Conservation (phyloP, 2,888 invertebrate genomes). For the Papilio protenor region DNA sequence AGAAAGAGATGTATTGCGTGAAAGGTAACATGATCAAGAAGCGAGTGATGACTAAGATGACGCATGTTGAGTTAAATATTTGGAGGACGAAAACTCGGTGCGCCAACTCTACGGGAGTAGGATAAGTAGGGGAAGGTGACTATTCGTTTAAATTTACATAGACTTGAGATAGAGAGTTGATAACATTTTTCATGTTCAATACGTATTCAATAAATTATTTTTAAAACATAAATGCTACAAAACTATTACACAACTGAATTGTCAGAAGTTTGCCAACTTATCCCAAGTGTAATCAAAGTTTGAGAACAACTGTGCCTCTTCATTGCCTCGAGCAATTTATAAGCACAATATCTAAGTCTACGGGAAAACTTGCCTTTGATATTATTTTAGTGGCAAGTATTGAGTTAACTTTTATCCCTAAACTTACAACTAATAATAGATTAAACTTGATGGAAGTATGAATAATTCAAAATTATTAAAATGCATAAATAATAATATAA, state of each 20-base stretch:
- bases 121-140: no score
- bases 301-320: conserved; percentile 25
- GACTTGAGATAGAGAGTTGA: no score
- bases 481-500: no score
- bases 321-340: conserved; percentile 24
- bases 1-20: no score
- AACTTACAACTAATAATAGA: not conserved
- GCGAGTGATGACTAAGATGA: no score
- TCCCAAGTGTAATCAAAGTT: conserved; percentile 29
- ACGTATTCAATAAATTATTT: not conserved
- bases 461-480: no score
- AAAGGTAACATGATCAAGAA: no score
- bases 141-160: no score
- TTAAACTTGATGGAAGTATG: not conserved
- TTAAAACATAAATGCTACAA: not conserved
- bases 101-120: no score
- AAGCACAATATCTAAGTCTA: conserved; percentile 13
- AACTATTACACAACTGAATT: conserved; percentile 13
- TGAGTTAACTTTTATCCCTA: not conserved
- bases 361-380: conserved; percentile 11
- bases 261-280: conserved; percentile 7
- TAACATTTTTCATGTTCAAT: no score
- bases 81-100: no score
- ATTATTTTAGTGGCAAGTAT: conserved; percentile 6
- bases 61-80: no score